A percentile compares a stretch with the other conserved stretches of the same genome.
Conservation (phyloP, 2,888 invertebrate species). For the Anticlea derivata region DNA sequence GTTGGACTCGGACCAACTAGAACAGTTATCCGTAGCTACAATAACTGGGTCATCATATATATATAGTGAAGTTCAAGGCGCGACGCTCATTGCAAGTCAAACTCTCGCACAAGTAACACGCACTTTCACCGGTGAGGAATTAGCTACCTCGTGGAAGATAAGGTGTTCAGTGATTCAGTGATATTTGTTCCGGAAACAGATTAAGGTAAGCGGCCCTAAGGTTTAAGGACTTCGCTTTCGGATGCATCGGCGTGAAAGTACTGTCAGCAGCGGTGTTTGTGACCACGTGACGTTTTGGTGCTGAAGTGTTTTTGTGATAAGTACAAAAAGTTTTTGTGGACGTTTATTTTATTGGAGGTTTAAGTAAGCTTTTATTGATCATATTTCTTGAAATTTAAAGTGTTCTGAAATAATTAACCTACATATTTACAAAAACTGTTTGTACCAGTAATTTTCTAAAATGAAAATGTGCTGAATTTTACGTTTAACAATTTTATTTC, state of each 20-base stretch:
- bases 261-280: conserved; percentile 40
- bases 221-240: conserved; percentile 37
- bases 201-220: conserved; percentile 66
- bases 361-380: conserved; percentile 5
- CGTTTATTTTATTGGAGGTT: neutral
- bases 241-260: conserved; percentile 42
- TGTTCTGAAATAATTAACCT: conserved; percentile 7
- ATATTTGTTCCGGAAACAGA: conserved; percentile 58
- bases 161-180: conserved; percentile 75
- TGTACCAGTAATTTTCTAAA: conserved; percentile 23
- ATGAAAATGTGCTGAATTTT: too few species aligned
- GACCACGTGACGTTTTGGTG: conserved; percentile 39
- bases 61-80: conserved; percentile 93
- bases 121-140: conserved; percentile 75
- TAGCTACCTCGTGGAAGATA: conserved; percentile 66
- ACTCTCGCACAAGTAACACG: conserved; percentile 75
- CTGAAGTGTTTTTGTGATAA: conserved; percentile 39
- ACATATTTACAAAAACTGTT: conserved; percentile 16
- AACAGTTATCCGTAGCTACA: conserved; percentile 81
- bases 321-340: conserved; percentile 35
- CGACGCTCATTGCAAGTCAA: conserved; percentile 85
- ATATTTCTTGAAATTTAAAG: conserved; percentile 2
- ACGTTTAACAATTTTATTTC: too few species aligned
- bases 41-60: conserved; percentile 92
- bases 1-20: conserved; percentile 68